Evolutionary conservation across 2,113 vertebrate species (phyloP).

Genomic region (Ptychochromis oligacanthus): DNA sequence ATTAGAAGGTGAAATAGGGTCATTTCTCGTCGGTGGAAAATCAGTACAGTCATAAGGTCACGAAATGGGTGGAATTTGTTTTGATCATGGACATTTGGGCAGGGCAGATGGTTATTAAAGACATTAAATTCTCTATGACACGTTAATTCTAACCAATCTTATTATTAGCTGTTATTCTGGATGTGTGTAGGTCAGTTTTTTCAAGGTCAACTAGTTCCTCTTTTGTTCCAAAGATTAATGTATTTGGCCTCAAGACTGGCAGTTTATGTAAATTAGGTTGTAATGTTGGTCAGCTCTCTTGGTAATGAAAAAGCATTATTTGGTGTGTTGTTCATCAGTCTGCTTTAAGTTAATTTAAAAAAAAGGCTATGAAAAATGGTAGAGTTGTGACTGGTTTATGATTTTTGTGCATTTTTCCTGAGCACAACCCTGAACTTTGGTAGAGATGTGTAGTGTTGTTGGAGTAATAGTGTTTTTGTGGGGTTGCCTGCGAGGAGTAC

Average conservation of each 20-base stretch:
- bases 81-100: slow-evolving; percentile 11
- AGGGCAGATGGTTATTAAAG: background rate
- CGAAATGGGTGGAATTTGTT: background rate
- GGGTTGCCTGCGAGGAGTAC: background rate
- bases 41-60: background rate
- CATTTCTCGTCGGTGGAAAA: background rate
- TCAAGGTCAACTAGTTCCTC: background rate
- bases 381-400: background rate
- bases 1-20: background rate
- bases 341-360: background rate
- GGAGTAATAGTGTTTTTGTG: background rate
- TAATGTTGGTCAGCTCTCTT: slow-evolving; percentile 11
- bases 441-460: background rate
- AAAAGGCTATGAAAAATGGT: background rate
- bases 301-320: slow-evolving; percentile 3
- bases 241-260: background rate
- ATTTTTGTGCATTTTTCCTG: background rate
- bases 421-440: background rate
- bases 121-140: background rate
- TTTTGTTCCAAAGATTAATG: no score
- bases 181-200: background rate
- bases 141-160: background rate
- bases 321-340: background rate
- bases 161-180: background rate
- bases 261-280: slow-evolving; percentile 37